Evolutionary conservation across 2,113 vertebrate species (phyloP), one percentile per base, ranked within the genome.

Genomic region (Pristiophorus japonicus): DNA sequence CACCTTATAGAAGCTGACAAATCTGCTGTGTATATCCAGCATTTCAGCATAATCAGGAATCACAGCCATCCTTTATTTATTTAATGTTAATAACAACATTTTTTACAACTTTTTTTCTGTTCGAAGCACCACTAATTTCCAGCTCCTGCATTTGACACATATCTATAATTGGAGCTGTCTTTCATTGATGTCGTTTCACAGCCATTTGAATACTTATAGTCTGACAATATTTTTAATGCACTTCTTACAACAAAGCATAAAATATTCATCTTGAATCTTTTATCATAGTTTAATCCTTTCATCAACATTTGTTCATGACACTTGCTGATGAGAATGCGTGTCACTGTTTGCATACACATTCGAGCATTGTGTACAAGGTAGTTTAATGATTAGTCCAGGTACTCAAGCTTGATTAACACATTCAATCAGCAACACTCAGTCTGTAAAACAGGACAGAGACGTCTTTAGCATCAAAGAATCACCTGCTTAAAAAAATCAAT

Each of bases 401-500:
- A 63, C 59, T 92, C 88, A 65, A 62, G 34, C 88, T 70, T 94
- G 92, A 70, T 94, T 66, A 67, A 94, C 22, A 47, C 24, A 42
- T 94, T 27, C 92, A 94, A 94, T 94, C 65, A 94, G 92, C 11
- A 70, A 42, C 18, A 27, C 65, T 94, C 63, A 70, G 22, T 94
- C 85, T 4, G 4, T 16, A 70, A 67, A 94, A 67, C 42, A 94
- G 55, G 63, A 70, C 66, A 47, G 10, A 51, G 27, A 67, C 70
- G 38, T 51, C 24, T 45, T 45, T 34, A 30, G 66, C 66, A 94
- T 70, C 42, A 14, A 70, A 67, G 42, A 14, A 51, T 45, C 66
- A 27, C 92, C 65, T 94, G 92, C 92, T 94, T 94, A 47, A 94
- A 94, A 63, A 47, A 70, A 94, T 94, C 92, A 94, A 94, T 94